Evolutionary conservation across 2,888 invertebrate species (phyloP).

Genomic region (Rotaria magnacalcarata): DNA sequence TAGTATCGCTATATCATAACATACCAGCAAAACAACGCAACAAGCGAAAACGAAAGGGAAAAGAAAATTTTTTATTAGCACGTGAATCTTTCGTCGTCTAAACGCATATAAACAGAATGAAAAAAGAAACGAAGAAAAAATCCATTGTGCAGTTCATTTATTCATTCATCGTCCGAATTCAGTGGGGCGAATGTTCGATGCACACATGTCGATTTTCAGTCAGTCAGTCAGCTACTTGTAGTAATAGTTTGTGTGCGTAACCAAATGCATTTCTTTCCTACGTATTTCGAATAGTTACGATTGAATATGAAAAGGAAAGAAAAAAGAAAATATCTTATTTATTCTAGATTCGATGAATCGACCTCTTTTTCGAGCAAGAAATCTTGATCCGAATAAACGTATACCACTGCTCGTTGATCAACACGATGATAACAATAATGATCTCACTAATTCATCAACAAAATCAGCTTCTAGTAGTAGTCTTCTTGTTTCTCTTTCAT

Average conservation of each 20-base stretch:
- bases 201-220: not conserved
- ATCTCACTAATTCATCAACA: not conserved
- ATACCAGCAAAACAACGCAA: conserved; percentile 10
- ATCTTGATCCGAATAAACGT: conserved; percentile 33
- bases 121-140: not conserved
- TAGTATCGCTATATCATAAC: not conserved
- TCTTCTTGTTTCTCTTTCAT: not conserved
- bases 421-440: conserved; percentile 33
- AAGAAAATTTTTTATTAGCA: not conserved
- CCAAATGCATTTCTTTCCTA: not conserved
- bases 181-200: not conserved
- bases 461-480: not conserved
- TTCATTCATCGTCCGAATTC: conserved; percentile 28
- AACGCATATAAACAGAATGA: not conserved
- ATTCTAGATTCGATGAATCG: conserved; percentile 33
- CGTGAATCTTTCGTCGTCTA: conserved; percentile 7
- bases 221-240: conserved; percentile 16
- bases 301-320: not conserved
- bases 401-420: conserved; percentile 13
- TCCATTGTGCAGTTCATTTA: not conserved
- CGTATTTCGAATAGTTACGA: not conserved
- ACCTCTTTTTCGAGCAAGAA: conserved; percentile 27
- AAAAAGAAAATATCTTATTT: not conserved
- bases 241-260: not conserved
- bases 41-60: not conserved